Evolutionary conservation across 2,797 vertebrate species (phyloP).

Genomic region (Tenualosa thibaudeaui): DNA sequence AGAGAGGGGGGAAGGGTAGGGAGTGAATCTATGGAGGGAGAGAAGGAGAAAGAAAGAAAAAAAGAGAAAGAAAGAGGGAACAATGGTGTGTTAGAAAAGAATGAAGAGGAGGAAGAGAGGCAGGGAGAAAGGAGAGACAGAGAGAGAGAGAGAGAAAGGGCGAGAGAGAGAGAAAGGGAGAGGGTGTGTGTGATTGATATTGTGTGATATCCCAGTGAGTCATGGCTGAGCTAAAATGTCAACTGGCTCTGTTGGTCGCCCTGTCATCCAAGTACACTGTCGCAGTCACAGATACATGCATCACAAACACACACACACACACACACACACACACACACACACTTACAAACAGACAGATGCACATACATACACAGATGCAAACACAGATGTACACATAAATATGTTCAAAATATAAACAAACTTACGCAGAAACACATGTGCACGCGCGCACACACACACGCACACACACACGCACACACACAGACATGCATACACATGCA

Average conservation of each 20-base stretch:
- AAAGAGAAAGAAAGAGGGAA: conserved; percentile 44
- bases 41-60: conserved; percentile 48
- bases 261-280: conserved; percentile 62
- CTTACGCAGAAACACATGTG: neutral
- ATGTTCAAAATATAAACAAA: neutral
- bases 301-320: conserved; percentile 32
- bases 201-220: conserved; percentile 76
- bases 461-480: conserved; percentile 49
- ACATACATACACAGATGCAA: neutral
- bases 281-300: conserved; percentile 39
- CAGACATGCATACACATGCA: conserved; percentile 27
- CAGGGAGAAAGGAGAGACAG: conserved; percentile 65
- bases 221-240: conserved; percentile 78
- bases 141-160: conserved; percentile 26
- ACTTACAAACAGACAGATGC: neutral
- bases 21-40: neutral
- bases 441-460: conserved; percentile 10
- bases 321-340: conserved; percentile 35
- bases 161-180: conserved; percentile 43
- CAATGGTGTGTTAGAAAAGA: conserved; percentile 40
- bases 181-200: conserved; percentile 69
- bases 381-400: neutral
- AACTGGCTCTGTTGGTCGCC: conserved; percentile 72
- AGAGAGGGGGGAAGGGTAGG: conserved; percentile 51
- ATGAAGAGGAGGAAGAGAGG: conserved; percentile 41